phyloP scores from a whole-genome alignment of 2,888 invertebrate species.

The Leptothorax acervorum region DNA sequence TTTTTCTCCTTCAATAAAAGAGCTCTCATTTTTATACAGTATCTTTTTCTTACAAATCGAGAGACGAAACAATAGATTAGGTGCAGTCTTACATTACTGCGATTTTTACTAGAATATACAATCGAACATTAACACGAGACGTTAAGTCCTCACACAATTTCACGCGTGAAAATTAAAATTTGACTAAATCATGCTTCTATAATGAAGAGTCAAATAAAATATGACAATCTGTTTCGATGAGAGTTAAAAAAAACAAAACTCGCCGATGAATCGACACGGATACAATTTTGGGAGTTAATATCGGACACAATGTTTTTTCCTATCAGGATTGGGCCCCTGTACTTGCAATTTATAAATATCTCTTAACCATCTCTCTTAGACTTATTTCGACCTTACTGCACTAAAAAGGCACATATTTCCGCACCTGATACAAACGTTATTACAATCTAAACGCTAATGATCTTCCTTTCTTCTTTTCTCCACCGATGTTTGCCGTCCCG shows the following conservation, averaged over 20 bases:
- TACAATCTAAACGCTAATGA: slow-evolving; percentile 78
- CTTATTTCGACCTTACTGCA: slow-evolving; percentile 84
- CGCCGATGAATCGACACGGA: neutral
- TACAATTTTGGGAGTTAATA: slow-evolving; percentile 4
- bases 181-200: neutral
- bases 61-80: neutral
- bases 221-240: neutral
- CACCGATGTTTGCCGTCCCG: slow-evolving; percentile 14
- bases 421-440: slow-evolving; percentile 82
- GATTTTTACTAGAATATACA: slow-evolving; percentile 15
- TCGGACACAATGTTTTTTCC: neutral
- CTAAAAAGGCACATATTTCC: slow-evolving; percentile 85
- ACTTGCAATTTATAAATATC: slow-evolving; percentile 73
- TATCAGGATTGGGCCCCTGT: slow-evolving; percentile 73
- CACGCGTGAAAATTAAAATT: neutral
- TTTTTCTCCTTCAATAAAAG: neutral
- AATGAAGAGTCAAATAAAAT: slow-evolving; percentile 15
- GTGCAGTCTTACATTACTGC: neutral
- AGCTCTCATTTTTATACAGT: slow-evolving; percentile 2
- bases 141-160: neutral
- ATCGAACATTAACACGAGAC: slow-evolving; percentile 1
- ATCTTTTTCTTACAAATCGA: slow-evolving; percentile 6
- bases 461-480: slow-evolving; percentile 57
- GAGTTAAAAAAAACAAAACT: neutral
- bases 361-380: slow-evolving; percentile 80